Evolutionary conservation across 2,888 invertebrate species (phyloP), one percentile per base, ranked within the genome.

Genomic region (Galerucella pusilla): DNA sequence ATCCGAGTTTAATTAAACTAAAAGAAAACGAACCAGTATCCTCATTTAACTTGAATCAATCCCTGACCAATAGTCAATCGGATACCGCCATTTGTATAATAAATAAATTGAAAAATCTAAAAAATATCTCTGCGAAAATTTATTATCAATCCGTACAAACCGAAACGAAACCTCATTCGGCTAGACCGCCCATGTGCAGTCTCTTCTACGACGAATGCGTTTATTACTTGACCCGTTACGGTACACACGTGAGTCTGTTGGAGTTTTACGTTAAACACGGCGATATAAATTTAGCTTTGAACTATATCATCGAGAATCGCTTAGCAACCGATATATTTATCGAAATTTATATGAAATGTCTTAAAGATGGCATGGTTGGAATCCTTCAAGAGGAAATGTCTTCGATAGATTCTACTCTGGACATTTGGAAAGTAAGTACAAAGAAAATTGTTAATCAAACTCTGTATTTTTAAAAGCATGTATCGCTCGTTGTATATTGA

Each of bases 181-280:
- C 79, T 2, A 80, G 77, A 71, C 81, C 81, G 1, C 79, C 79
- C 52, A 79, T 91, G 0, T 90, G 91, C 75, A 89, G 91, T 0
- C 89, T 91, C 79, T 91, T 91, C 79, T 93, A 93, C 81, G 91
- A 93, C 76, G 97, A 97, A 87, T 95, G 95, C 81, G 86, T 95
- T 2, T 95, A 93, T 85, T 97, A 97, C 86, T 88, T 97, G 3
- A 90, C 91, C 3, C 93, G 91, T 75, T 97, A 96, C 83, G 97
- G 96, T 0, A 93, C 93, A 3, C 93, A 93, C 83, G 88, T 91
- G 0, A 92, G 93, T 11, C 91, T 94, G 71, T 90, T 96, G 70
- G 91, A 92, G 75, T 97, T 96, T 85, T 93, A 93, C 80, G 90
- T 95, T 80, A 92, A 92, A 74, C 93, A 95, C 80, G 91, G 92